A percentile compares a stretch with the other conserved stretches of the same genome.
Conservation (phyloP, 37 sponge, comb jelly and placozoan species). For the Hormiphora californensis region DNA sequence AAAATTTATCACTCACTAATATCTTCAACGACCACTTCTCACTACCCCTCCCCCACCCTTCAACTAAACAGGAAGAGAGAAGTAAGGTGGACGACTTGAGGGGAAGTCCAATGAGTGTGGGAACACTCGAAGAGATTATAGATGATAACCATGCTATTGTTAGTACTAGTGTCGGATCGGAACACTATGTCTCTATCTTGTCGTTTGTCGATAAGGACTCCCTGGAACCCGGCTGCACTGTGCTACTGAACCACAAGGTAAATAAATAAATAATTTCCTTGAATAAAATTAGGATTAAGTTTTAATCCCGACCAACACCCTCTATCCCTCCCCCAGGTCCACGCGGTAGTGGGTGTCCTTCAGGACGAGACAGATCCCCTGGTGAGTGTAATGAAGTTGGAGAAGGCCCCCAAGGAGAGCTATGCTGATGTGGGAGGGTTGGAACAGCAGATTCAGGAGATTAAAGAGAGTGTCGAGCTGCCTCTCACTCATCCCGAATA, state of each 20-base stretch:
- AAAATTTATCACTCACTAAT: not conserved
- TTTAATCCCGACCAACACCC: not conserved
- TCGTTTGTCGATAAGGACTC: conserved; percentile 98
- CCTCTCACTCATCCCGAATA: conserved; percentile 98
- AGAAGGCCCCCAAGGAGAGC: conserved; percentile 95
- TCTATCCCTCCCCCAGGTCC: conserved; percentile 60
- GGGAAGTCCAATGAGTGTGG: conserved; percentile 97
- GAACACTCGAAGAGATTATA: conserved; percentile 96
- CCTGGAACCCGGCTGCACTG: conserved; percentile 97
- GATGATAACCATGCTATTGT: conserved; percentile 99
- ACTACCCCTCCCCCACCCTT: not conserved
- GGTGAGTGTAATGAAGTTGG: conserved; percentile 99
- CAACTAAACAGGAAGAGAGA: conserved; percentile 79
- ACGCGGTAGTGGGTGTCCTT: conserved; percentile 95
- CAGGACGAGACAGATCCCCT: conserved; percentile 95
- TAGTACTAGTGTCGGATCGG: conserved; percentile 91
- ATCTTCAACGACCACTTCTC: not conserved
- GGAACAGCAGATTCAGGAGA: conserved; percentile 94
- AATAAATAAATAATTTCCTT: not conserved
- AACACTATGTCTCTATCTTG: conserved; percentile 95
- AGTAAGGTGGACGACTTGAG: conserved; percentile 94
- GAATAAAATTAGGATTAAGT: not conserved
- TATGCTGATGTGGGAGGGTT: conserved; percentile 98
- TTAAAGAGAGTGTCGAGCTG: conserved; percentile 98
- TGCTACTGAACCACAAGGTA: conserved; percentile 94